These are phyloP conservation scores for Craseonycteris thonglongyai DNA, from an alignment of 2,113 vertebrate species.

Conservation along the genomic window DNA sequence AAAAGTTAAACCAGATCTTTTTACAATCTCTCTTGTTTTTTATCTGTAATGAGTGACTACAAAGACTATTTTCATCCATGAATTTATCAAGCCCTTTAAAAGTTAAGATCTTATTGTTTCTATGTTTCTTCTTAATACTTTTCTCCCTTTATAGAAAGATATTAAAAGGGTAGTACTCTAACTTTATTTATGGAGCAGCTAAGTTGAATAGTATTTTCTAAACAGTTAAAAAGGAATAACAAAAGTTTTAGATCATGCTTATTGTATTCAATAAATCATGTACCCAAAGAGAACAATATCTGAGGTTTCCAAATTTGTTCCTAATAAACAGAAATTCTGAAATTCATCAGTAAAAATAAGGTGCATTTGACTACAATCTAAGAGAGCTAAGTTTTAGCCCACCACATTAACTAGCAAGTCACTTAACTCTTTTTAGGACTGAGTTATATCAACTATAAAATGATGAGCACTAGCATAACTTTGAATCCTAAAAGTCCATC, in stretches of 20 bases:
- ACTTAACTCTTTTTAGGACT: background rate
- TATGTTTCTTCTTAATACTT: background rate
- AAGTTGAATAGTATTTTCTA: background rate
- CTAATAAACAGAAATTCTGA: background rate
- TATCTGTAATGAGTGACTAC: background rate
- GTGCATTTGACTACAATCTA: background rate
- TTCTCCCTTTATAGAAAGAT: background rate
- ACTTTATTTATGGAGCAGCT: background rate
- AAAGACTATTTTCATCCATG: background rate
- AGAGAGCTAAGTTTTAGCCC: background rate
- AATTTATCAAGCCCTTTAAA: conserved; percentile 9
- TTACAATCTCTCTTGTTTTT: background rate
- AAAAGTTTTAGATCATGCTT: background rate
- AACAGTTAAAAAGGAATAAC: background rate
- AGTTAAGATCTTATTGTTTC: background rate
- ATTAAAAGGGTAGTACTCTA: background rate
- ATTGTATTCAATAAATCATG: background rate
- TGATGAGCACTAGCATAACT: background rate
- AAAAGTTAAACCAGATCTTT: background rate
- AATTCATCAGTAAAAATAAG: background rate
- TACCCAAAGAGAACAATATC: background rate
- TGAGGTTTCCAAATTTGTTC: background rate
- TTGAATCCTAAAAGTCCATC: background rate
- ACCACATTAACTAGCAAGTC: background rate
- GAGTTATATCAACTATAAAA: background rate